Percentiles rank a stretch among this genome's conserved stretches.
phyloP scores from a whole-genome alignment of 2,113 vertebrate species.

The Sula dactylatra region DNA sequence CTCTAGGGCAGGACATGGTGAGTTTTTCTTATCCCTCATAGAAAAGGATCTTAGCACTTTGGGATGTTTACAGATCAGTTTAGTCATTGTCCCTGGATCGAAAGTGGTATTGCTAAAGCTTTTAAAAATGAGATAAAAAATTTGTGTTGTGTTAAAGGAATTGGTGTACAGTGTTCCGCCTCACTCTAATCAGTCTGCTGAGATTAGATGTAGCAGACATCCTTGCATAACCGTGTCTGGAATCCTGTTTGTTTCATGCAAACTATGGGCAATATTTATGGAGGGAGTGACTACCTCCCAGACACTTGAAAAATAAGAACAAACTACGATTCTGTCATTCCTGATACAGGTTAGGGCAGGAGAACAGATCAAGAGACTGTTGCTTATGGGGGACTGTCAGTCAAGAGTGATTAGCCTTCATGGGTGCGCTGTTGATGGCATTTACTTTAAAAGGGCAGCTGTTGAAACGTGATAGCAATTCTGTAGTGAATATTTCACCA shows the following conservation, averaged over 20 bases:
- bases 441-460: not conserved
- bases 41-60: not conserved
- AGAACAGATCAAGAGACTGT: not conserved
- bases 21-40: not conserved
- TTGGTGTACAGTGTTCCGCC: not conserved
- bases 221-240: not conserved
- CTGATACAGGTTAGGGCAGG: not conserved
- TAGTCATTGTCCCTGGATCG: not conserved
- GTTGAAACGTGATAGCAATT: not conserved
- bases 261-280: not conserved
- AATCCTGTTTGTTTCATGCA: not conserved
- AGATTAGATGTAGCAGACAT: not conserved
- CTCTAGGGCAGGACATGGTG: slow-evolving; percentile 96
- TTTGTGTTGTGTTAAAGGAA: not conserved
- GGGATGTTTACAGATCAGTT: not conserved
- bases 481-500: not conserved
- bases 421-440: not conserved
- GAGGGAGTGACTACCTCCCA: not conserved
- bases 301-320: not conserved
- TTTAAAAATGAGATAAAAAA: not conserved
- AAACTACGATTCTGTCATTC: not conserved
- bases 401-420: not conserved
- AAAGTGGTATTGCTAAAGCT: not conserved
- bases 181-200: not conserved
- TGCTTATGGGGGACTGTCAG: not conserved